A percentile compares a stretch with the other conserved stretches of the same genome.
Evolutionary conservation across 2,888 invertebrate species (phyloP).

Genomic region (Chesias legatella): DNA sequence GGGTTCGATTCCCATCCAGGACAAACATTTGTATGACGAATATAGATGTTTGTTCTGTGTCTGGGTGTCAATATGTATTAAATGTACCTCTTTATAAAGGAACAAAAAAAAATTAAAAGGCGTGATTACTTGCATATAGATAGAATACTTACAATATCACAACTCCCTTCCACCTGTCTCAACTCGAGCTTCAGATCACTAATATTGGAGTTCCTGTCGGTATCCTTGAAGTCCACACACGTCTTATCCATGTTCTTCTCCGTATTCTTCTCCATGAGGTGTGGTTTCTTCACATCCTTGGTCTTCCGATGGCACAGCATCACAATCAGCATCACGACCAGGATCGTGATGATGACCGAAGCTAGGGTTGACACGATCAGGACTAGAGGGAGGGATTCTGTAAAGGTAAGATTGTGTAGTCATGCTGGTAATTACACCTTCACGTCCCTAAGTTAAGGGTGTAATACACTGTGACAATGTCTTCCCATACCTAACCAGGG

Average conservation of each 20-base stretch:
- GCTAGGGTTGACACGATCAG: constrained; percentile 88
- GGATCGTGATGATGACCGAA: constrained; percentile 87
- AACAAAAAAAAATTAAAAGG: too few species aligned
- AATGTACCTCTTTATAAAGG: too few species aligned
- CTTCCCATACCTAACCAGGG: too few species aligned
- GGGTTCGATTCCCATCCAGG: too few species aligned
- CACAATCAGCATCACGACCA: constrained; percentile 89
- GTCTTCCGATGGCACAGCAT: constrained; percentile 84
- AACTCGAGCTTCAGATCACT: constrained; percentile 95
- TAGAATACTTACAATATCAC: constrained; percentile 82
- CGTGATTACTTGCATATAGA: neutral
- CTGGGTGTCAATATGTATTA: too few species aligned
- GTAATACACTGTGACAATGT: too few species aligned
- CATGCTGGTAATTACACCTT: too few species aligned
- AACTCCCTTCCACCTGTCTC: constrained; percentile 89
- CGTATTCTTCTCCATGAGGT: constrained; percentile 60
- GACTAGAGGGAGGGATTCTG: constrained; percentile 87
- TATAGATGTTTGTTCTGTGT: too few species aligned
- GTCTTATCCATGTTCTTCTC: constrained; percentile 59
- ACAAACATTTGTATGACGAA: too few species aligned
- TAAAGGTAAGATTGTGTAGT: constrained; percentile 33
- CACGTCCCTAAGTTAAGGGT: too few species aligned
- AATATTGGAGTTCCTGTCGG: constrained; percentile 93
- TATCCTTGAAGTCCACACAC: constrained; percentile 82
- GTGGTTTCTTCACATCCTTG: constrained; percentile 38